Conservation (phyloP, 1,140 invertebrate species). For the Spodoptera frugiperda region DNA sequence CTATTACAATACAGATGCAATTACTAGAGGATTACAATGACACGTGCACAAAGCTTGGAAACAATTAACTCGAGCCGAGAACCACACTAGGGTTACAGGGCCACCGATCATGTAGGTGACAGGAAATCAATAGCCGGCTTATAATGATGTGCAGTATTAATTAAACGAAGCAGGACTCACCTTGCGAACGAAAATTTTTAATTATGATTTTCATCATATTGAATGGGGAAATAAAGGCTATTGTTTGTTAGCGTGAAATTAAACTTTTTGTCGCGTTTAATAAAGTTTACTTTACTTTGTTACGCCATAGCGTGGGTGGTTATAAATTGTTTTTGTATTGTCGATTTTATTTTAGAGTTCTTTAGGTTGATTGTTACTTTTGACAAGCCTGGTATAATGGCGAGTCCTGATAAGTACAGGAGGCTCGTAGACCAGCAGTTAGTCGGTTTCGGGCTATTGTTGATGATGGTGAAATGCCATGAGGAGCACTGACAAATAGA, state of each 20-base stretch:
- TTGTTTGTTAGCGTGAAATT: background rate
- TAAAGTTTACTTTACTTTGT: background rate
- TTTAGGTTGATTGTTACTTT: too few relatives aligned
- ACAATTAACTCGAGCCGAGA: slow-evolving; percentile 30
- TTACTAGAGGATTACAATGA: slow-evolving; percentile 33
- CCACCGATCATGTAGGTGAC: slow-evolving; percentile 35
- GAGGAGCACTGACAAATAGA: too few relatives aligned
- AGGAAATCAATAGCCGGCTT: slow-evolving; percentile 37
- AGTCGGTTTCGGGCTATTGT: too few relatives aligned
- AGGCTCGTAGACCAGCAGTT: too few relatives aligned
- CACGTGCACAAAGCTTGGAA: slow-evolving; percentile 20
- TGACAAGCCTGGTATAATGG: too few relatives aligned
- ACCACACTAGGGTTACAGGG: background rate
- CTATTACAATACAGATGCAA: slow-evolving; percentile 15
- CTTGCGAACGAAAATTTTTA: slow-evolving; percentile 18
- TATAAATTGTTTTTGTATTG: background rate
- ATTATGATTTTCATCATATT: slow-evolving; percentile 15
- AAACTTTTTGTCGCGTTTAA: slow-evolving; percentile 1
- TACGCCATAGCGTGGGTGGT: background rate
- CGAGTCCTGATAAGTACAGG: too few relatives aligned
- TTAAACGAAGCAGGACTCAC: slow-evolving; percentile 13
- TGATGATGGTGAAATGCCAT: too few relatives aligned
- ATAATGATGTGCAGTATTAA: slow-evolving; percentile 21
- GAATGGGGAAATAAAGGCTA: slow-evolving; percentile 6
- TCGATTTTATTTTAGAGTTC: background rate